phyloP scores from a whole-genome alignment of 2,113 vertebrate species.

The Macaca fascicularis region T2T-MFA8v1.1 NC_088376.1:109212001-109212500 shows the following conservation, averaged over 20 bases:
- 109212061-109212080: background rate
- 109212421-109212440: background rate
- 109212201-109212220: background rate
- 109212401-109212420: background rate
- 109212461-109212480: background rate
- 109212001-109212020: background rate
- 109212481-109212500: background rate
- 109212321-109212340: background rate
- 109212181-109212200: background rate
- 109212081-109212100: background rate
- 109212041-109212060: background rate
- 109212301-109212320: background rate
- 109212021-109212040: rapidly evolving
- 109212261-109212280: background rate
- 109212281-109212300: background rate
- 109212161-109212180: rapidly evolving
- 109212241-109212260: background rate
- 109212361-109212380: background rate
- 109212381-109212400: too few species aligned
- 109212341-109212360: background rate
- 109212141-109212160: background rate
- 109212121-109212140: background rate
- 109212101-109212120: background rate
- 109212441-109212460: background rate
- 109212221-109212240: background rate